Base-by-base conservation (phyloP, 2,113 vertebrate genomes). In the Muscicapa adusta region DNA sequence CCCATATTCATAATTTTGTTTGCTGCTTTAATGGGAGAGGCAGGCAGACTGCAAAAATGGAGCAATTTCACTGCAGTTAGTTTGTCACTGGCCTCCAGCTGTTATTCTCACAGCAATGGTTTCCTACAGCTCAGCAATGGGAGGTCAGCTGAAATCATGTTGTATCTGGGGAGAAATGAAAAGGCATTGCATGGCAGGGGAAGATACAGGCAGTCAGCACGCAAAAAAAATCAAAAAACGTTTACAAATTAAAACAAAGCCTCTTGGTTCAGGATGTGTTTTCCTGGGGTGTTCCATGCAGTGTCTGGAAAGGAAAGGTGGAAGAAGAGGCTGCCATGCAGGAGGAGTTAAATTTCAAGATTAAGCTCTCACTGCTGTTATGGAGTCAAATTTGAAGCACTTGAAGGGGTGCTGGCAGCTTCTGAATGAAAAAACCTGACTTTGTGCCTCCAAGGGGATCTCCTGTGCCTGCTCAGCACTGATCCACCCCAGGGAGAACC, bases 31-130 rank as follows among this genome's bases (percentile, higher is more conserved):
- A 60, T 18, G 29, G 20, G 25, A 74, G 68, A 72, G 38, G 31
- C 50, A 85, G 51, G 29, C 33, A 94, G 61, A 24, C n/a, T 29
- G 40, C 36, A 65, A 63, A 88, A 86, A n/a, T 38, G 14, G 76
- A 42, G 31, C 33, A 18, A 29, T 54, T 78, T 84, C 48, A n/a
- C 54, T 53, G 43, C 57, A 72, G 57, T 81, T 60, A 60, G 17
- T 77, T 89, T 67, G 40, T 56, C 61, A 54, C 58, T 87, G 73
- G 33, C 28, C 56, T 86, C 42, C 72, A 88, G 65, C 57, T 88
- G 75, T 88, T 88, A 26, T 79, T 90, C 50, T 88, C 54, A 40
- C 14, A 75, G 53, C 48, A 33, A 1, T 23, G 50, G 40, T 79
- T 91, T 94, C 54, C 58, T 85, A 16, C 65, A 78, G 75, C 26